A percentile compares a stretch with the other conserved stretches of the same genome.
Evolutionary conservation across 2,888 invertebrate species (phyloP).

Genomic region (Drosophila nigricruria): DNA sequence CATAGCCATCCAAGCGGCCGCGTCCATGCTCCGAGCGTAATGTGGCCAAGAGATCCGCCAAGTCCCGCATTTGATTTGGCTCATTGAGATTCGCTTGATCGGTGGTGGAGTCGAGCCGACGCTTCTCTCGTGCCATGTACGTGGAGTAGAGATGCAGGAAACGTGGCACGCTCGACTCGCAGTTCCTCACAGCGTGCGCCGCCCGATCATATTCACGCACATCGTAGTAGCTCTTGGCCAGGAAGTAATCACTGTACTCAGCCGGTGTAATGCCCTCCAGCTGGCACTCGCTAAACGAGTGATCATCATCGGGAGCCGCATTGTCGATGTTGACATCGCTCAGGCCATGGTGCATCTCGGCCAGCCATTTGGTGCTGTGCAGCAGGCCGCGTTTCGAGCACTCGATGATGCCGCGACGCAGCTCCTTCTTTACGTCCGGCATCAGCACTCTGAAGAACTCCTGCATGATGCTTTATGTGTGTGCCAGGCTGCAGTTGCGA

Average conservation of each 20-base stretch:
- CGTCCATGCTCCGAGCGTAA: conserved; percentile 87
- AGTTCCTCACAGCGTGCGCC: conserved; percentile 91
- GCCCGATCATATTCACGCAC: conserved; percentile 95
- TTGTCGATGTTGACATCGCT: conserved; percentile 87
- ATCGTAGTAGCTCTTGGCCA: conserved; percentile 96
- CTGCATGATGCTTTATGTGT: conserved; percentile 47
- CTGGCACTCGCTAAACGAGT: conserved; percentile 58
- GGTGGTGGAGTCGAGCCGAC: conserved; percentile 93
- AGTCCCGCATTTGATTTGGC: conserved; percentile 83
- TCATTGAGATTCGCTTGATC: conserved; percentile 86
- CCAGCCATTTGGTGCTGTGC: conserved; percentile 94
- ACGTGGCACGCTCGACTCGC: conserved; percentile 89
- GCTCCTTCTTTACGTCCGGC: conserved; percentile 88
- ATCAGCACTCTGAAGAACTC: conserved; percentile 86
- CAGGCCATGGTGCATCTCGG: conserved; percentile 93
- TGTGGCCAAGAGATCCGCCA: conserved; percentile 87
- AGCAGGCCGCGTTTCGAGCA: conserved; percentile 92
- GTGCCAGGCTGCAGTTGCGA: background rate
- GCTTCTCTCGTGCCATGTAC: conserved; percentile 96
- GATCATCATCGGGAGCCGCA: conserved; percentile 45
- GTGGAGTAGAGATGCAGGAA: conserved; percentile 95
- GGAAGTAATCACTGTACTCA: conserved; percentile 89
- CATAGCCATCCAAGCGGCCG: conserved; percentile 93
- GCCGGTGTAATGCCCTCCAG: conserved; percentile 85
- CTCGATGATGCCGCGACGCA: conserved; percentile 89